Base-by-base conservation (phyloP, 2,888 invertebrate species). In the Pterostichus madidus region DNA sequence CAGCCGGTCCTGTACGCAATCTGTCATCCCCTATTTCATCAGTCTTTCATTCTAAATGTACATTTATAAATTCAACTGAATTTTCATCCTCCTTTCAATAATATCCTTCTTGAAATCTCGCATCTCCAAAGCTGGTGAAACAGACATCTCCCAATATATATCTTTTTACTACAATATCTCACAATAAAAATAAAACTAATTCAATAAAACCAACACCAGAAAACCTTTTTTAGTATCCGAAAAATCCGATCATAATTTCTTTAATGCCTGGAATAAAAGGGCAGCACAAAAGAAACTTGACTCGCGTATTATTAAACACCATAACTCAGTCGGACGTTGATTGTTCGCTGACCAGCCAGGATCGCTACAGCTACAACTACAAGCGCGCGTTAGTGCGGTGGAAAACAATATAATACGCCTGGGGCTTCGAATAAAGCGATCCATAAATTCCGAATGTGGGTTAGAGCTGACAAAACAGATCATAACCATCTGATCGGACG, bases 221-320 rank as follows among this genome's bases (percentile, higher is more conserved):
- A 64, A 64, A 64, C 35, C 64, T 64, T 49, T 64, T 64, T 35
- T 64, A 64, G 64, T 64, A 64, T 64, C 64, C 64, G 64, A 64
- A 64, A 64, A 71, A 71, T 71, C 71, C 71, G 71, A 71, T 71
- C 71, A 71, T 71, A 71, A 71, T 75, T 75, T 75, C 75, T 75
- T 53, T 52, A 75, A 75, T 53, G 49, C 32, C 52, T 31, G 52
- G 24, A 75, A 75, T 75, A 75, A 75, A 75, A 75, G 1, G 32
- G 24, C 5, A 15, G 17, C 44, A 73, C 44, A 44, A 46, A 73
- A 17, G 73, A 15, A 46, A 75, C 49, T 53, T 53, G 75, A 52
- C 53, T 75, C 53, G 52, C 53, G 49, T 75, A 75, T 75, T 75
- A 75, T 75, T 52, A 75, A 75, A 75, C 53, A 53, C 53, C 75